Evolutionary conservation across 2,888 invertebrate genomes (phyloP).

Genomic region (Lymantria monacha): DNA sequence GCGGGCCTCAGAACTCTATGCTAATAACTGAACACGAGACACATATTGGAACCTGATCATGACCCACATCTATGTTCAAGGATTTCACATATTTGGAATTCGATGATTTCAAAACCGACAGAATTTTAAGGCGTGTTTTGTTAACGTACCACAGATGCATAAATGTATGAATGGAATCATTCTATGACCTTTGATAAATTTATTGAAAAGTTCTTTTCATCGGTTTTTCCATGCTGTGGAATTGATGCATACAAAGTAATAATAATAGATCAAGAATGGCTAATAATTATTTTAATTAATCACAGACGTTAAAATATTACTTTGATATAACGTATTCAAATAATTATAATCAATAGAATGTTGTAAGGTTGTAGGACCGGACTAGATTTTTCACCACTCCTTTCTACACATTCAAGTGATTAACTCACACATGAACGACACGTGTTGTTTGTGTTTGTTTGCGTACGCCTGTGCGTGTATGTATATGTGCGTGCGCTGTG

Average conservation of each 20-base stretch:
- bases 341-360: slow-evolving; percentile 33
- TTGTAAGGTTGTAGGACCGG: slow-evolving; percentile 49
- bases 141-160: slow-evolving; percentile 54
- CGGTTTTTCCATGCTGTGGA: slow-evolving; percentile 35
- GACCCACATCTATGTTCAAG: slow-evolving; percentile 80
- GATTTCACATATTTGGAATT: slow-evolving; percentile 81
- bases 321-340: slow-evolving; percentile 24
- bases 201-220: slow-evolving; percentile 35
- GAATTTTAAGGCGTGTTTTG: slow-evolving; percentile 65
- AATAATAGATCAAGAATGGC: slow-evolving; percentile 33
- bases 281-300: slow-evolving; percentile 41
- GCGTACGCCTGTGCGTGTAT: slow-evolving; percentile 38
- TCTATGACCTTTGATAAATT: slow-evolving; percentile 21
- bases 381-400: slow-evolving; percentile 70
- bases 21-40: slow-evolving; percentile 75
- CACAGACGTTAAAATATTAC: slow-evolving; percentile 13
- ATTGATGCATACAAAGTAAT: slow-evolving; percentile 33
- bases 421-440: slow-evolving; percentile 32
- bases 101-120: slow-evolving; percentile 73
- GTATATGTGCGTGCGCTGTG: slow-evolving; percentile 42
- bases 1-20: slow-evolving; percentile 69
- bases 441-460: slow-evolving; percentile 36
- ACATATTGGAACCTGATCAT: slow-evolving; percentile 76
- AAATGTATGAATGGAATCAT: slow-evolving; percentile 41
- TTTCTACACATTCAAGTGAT: slow-evolving; percentile 56